A percentile compares a stretch with the other conserved stretches of the same genome.
phyloP scores from a whole-genome alignment of 1,140 invertebrate species.

The Ruditapes philippinarum region DNA sequence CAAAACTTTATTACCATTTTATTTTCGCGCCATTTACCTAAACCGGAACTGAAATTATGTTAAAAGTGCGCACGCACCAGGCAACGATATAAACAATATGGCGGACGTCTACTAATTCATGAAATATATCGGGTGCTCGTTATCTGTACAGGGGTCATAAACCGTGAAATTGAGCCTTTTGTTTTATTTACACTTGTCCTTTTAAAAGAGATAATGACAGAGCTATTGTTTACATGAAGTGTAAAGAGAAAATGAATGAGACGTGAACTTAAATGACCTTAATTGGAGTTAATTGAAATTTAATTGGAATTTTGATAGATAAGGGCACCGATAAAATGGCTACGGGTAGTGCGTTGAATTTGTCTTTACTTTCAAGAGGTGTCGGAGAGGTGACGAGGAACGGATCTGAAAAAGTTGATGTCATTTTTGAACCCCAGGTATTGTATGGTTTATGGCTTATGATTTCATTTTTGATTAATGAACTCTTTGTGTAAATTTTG shows the following conservation, averaged over 20 bases:
- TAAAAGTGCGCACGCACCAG: slow-evolving; percentile 60
- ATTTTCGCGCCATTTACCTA: not conserved
- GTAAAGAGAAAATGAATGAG: slow-evolving; percentile 28
- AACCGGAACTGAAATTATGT: not conserved
- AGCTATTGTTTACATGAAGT: not conserved
- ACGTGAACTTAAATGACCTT: not conserved
- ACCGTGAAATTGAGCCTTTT: slow-evolving; percentile 37
- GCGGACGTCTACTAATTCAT: slow-evolving; percentile 46
- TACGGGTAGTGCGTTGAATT: slow-evolving; percentile 78
- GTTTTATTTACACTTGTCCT: slow-evolving; percentile 43
- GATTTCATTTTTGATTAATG: no score
- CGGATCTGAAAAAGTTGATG: slow-evolving; percentile 85
- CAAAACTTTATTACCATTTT: no score
- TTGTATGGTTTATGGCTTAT: no score
- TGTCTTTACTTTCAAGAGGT: slow-evolving; percentile 85
- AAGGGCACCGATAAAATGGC: slow-evolving; percentile 65
- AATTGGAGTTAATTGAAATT: slow-evolving; percentile 4
- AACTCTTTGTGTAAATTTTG: no score
- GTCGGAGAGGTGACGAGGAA: slow-evolving; percentile 84
- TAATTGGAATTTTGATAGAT: slow-evolving; percentile 25
- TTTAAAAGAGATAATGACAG: not conserved
- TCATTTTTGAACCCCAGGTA: slow-evolving; percentile 85
- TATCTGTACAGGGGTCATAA: slow-evolving; percentile 38
- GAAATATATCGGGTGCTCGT: slow-evolving; percentile 34
- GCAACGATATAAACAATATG: slow-evolving; percentile 72